Evolutionary conservation across 2,888 invertebrate species (phyloP).

Genomic region (Drosophila nr. medialis): DNA sequence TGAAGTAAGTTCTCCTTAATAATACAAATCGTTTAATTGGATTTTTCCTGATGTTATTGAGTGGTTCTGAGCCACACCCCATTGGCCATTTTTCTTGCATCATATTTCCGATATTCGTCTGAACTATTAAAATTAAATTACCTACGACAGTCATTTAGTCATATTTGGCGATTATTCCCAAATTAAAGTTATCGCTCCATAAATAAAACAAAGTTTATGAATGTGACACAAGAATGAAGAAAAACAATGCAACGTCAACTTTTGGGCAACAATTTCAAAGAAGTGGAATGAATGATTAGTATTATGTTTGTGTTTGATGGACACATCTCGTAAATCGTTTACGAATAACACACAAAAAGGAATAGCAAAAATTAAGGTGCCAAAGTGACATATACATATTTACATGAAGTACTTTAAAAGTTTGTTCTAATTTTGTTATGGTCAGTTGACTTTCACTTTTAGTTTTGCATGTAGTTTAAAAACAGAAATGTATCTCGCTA

Average conservation of each 20-base stretch:
- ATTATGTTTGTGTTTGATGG: neutral
- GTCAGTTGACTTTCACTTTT: slow-evolving; percentile 32
- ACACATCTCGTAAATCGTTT: neutral
- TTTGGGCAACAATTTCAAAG: neutral
- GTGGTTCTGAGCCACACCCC: neutral
- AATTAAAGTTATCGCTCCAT: neutral
- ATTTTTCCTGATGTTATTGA: neutral
- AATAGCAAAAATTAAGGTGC: neutral
- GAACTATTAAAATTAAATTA: neutral
- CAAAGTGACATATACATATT: neutral
- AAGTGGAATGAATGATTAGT: neutral
- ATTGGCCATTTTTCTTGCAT: neutral
- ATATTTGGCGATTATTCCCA: neutral
- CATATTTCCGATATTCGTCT: neutral
- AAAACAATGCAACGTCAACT: neutral
- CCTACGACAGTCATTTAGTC: neutral
- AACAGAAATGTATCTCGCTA: neutral
- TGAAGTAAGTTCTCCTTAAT: neutral
- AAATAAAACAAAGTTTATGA: neutral
- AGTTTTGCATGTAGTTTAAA: neutral
- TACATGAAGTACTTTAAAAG: neutral
- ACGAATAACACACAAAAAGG: neutral
- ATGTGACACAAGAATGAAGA: neutral
- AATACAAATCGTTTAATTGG: neutral
- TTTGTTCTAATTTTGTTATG: slow-evolving; percentile 16